Evolutionary conservation across 2,888 invertebrate species (phyloP), one percentile per base, ranked within the genome.

Genomic region (Epiblema foenella): DNA sequence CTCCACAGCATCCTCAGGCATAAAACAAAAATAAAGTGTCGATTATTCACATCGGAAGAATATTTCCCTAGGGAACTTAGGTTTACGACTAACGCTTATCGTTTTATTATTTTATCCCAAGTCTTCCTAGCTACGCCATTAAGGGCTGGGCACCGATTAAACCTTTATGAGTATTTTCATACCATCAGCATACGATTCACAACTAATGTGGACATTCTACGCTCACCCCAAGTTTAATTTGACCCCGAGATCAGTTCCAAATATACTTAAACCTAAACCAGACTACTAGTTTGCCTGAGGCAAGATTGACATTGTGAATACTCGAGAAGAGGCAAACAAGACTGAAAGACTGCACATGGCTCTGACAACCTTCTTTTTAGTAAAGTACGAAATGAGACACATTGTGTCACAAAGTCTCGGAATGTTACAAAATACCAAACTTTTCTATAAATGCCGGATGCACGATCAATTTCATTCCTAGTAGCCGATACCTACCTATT

Each of bases 51-150:
- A 54, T 52, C 37, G 10, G 15, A 51, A 37, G 18, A 64, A 64
- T 54, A 37, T 8, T 62, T 64, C 39, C 37, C 20, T 37, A 20
- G 20, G 52, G 64, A 52, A 37, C 63, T 18, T n/a, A 29, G 63
- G 63, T 54, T 64, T 54, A 64, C 24, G 52, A 64, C 37, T 10
- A 64, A 64, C n/a, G 39, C 52, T 54, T 54, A 64, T 54, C 5
- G 52, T 11, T 64, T 64, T 64, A 64, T 64, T 52, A 18, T 64
- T 64, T 54, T 64, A 64, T 64, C 24, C 60, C 60, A 33, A 12
- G 39, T 52, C 52, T 54, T 64, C 52, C 54, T 37, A 52, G 24
- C 37, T 52, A 37, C 52, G 20, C 39, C 9, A 54, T 54, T 64
- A 64, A 39, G 52, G 39, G 17, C 33, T 52, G 1, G 15, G 46